Evolutionary conservation across 2,888 invertebrate genomes (phyloP).

Genomic region (Blera fallax): DNA sequence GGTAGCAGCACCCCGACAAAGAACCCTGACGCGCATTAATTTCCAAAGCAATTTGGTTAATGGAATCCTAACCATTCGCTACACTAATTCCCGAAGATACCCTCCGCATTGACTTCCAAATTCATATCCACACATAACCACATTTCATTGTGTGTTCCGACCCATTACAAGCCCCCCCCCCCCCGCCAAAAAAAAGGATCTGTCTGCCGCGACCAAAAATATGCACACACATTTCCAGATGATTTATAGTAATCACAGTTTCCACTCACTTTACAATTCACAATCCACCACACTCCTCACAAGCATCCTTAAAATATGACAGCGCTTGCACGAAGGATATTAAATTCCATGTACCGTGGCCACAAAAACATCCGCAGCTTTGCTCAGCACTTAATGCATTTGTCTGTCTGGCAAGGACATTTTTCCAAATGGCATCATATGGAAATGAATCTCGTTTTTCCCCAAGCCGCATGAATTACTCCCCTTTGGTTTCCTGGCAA

Average conservation of each 20-base stretch:
- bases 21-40: conserved; percentile 14
- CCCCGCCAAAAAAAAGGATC: neutral
- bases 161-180: neutral
- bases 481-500: neutral
- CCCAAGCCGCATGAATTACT: conserved; percentile 44
- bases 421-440: conserved; percentile 43
- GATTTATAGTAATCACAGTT: conserved; percentile 68
- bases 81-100: conserved; percentile 28
- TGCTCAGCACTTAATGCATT: conserved; percentile 52
- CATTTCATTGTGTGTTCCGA: conserved; percentile 15
- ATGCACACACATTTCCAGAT: conserved; percentile 60
- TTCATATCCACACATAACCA: conserved; percentile 37
- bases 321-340: conserved; percentile 12
- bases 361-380: conserved; percentile 11
- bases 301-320: conserved; percentile 20
- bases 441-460: conserved; percentile 47
- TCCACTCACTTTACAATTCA: conserved; percentile 62
- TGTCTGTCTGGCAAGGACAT: conserved; percentile 43
- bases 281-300: conserved; percentile 15
- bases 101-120: conserved; percentile 42
- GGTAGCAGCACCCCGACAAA: neutral
- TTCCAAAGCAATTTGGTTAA: conserved; percentile 53
- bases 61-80: conserved; percentile 47
- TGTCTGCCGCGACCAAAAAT: conserved; percentile 48
- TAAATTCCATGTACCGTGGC: conserved; percentile 15